Conservation (phyloP, 2,797 vertebrate species). For the Melanotaenia pygmaea region DNA sequence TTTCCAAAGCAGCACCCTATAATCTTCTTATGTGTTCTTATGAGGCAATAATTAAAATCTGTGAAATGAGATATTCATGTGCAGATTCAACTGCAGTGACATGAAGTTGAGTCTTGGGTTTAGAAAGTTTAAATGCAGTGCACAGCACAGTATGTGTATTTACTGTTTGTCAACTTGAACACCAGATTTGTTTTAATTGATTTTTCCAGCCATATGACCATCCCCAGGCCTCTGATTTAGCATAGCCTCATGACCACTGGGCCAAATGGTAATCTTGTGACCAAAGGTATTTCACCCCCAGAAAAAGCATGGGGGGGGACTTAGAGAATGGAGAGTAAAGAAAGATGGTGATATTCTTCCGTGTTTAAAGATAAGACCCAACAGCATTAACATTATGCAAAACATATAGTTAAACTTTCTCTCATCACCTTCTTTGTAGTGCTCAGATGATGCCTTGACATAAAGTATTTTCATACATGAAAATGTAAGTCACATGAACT, state of each 20-base stretch:
- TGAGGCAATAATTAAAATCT: neutral
- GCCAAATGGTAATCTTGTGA: slow-evolving; percentile 80
- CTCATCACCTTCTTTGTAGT: too few relatives aligned
- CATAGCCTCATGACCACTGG: slow-evolving; percentile 71
- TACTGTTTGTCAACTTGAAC: slow-evolving; percentile 13
- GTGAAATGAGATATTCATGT: neutral
- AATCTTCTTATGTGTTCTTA: neutral
- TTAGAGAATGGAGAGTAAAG: slow-evolving; percentile 12
- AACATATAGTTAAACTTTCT: neutral
- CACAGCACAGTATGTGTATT: neutral
- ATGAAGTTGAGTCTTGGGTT: neutral
- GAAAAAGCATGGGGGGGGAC: slow-evolving; percentile 11
- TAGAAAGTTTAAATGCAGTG: neutral
- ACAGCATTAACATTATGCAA: neutral
- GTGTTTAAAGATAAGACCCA: neutral
- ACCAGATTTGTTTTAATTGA: slow-evolving; percentile 48
- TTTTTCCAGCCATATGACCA: slow-evolving; percentile 71
- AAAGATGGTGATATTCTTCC: neutral
- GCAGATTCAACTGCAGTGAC: neutral
- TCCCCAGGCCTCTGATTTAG: slow-evolving; percentile 72
- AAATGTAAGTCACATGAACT: neutral
- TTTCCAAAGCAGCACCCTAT: neutral
- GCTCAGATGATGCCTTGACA: neutral
- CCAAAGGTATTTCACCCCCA: slow-evolving; percentile 66
- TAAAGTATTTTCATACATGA: neutral